Base-by-base conservation (phyloP, 30 jellyfish, hydroid and myxozoan genomes). In the Mastigias papua region DNA sequence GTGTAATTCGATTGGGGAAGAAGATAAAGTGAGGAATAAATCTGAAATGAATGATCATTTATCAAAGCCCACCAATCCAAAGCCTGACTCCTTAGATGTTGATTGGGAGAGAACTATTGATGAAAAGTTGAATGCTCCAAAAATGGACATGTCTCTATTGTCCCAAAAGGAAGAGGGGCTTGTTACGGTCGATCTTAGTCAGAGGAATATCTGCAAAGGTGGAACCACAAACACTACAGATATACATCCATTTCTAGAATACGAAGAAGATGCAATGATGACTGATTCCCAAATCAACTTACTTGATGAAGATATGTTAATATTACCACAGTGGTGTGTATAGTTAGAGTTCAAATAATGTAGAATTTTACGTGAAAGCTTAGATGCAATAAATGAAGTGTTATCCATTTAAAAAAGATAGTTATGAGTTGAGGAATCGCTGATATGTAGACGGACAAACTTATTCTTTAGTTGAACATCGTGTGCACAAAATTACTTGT, bases 281-380 rank as follows among this genome's bases (percentile, higher is more conserved):
- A 80, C 90, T 29, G 90, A 80, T 23, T 80, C 90, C 3, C 90
- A 80, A 30, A 65, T 80, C 10, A 54, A 80, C 21, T 28, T 80
- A 75, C 90, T 80, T 37, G 90, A 80, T 37, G 90, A 80, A 10
- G 81, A 60, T 31, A 80, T 80, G 34, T 31, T 42, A 11, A 58
- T 48, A 33, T 23, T 54, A 20, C 62, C 78, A 2, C 22, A 8
- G 5, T 54, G 78, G 89, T 78, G 58, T 46, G 32, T 8, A n/a
- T n/a, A n/a, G n/a, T n/a, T n/a, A n/a, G n/a, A n/a, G n/a, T n/a
- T n/a, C n/a, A n/a, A n/a, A n/a, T n/a, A n/a, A n/a, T n/a, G n/a
- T n/a, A n/a, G n/a, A n/a, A n/a, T n/a, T n/a, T n/a, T n/a, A n/a
- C n/a, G n/a, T n/a, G n/a, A n/a, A n/a, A n/a, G n/a, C n/a, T n/a